A percentile compares a stretch with the other conserved stretches of the same genome.
Evolutionary conservation across 2,888 invertebrate genomes (phyloP).

Genomic region (Girardia tigrina): DNA sequence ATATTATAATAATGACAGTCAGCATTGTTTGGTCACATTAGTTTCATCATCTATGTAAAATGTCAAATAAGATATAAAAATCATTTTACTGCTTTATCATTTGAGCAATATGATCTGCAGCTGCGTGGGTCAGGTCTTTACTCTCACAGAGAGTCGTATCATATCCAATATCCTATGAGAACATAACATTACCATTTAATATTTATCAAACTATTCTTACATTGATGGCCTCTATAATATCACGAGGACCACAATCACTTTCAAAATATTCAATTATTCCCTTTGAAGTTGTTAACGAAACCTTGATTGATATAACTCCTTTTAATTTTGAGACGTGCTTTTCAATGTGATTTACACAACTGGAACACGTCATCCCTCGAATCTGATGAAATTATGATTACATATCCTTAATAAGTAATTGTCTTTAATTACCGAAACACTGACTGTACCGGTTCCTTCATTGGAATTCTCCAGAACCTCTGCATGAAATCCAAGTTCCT

Average conservation of each 20-base stretch:
- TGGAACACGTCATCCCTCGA: slow-evolving; percentile 40
- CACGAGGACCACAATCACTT: slow-evolving; percentile 69
- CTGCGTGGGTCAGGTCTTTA: slow-evolving; percentile 36
- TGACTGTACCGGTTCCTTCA: slow-evolving; percentile 42
- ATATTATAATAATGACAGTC: too few species aligned
- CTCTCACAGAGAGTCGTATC: slow-evolving; percentile 58
- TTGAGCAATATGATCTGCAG: background rate
- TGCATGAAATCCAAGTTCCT: slow-evolving; percentile 73
- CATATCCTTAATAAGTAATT: background rate
- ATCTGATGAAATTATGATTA: slow-evolving; percentile 41
- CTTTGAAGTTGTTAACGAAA: slow-evolving; percentile 71
- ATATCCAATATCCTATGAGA: slow-evolving; percentile 62
- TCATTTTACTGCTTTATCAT: slow-evolving; percentile 10
- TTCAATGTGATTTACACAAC: slow-evolving; percentile 35
- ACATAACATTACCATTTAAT: slow-evolving; percentile 30
- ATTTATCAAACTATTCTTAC: background rate
- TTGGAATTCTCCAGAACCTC: slow-evolving; percentile 46
- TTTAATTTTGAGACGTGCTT: slow-evolving; percentile 43
- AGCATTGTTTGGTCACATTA: too few species aligned
- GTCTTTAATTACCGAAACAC: slow-evolving; percentile 43
- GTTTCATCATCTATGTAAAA: too few species aligned
- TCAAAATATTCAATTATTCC: slow-evolving; percentile 72
- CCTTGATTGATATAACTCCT: slow-evolving; percentile 68
- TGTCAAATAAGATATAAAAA: too few species aligned
- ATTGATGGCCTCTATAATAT: slow-evolving; percentile 68